Evolutionary conservation across 2,888 invertebrate species (phyloP), one percentile per base, ranked within the genome.

Genomic region (Limnephilus lunatus): DNA sequence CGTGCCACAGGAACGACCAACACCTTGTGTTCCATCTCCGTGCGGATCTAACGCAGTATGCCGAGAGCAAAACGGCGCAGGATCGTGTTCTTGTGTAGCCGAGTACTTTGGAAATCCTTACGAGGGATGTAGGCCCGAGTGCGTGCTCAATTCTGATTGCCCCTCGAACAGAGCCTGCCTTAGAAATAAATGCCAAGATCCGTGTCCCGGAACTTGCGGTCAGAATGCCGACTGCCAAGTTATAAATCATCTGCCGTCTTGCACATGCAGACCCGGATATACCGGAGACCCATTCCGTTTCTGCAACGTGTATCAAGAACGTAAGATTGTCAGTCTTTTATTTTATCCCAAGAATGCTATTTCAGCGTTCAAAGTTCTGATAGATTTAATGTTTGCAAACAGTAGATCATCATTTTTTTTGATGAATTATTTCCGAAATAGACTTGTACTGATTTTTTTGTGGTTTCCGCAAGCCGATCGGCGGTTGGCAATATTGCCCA

Each of bases 131-230:
- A 97, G 97, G 94, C 98, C 98, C 0, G 98, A 98, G 95, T 98
- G 98, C 94, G 96, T 97, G 82, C 96, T 98, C 88, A 98, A 98
- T 95, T 97, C 97, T 2, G 98, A 98, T 94, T 98, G 98, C 94
- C 95, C 97, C 15, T 97, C 97, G 89, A 97, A 97, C 94, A 95
- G 96, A 94, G 98, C 98, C 25, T 98, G 98, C 94, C 96, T 97
- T 35, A 97, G 97, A 95, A 97, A 97, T 94, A 98, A 97, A 95
- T 98, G 98, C 94, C 96, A 96, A 94, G 98, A 98, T 95, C 98
- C 98, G 2, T 98, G 98, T 94, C 97, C 97, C 2, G 98, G 97
- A 81, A 97, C 97, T 14, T 98, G 98, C 94, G 98, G 98, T 30
- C 95, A 97, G 92, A 97, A 97, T 95, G 97, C 98, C 4, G 95